Evolutionary conservation across 2,113 vertebrate genomes (phyloP), one percentile per base, ranked within the genome.

Genomic region (Herpetotheres cachinnans): DNA sequence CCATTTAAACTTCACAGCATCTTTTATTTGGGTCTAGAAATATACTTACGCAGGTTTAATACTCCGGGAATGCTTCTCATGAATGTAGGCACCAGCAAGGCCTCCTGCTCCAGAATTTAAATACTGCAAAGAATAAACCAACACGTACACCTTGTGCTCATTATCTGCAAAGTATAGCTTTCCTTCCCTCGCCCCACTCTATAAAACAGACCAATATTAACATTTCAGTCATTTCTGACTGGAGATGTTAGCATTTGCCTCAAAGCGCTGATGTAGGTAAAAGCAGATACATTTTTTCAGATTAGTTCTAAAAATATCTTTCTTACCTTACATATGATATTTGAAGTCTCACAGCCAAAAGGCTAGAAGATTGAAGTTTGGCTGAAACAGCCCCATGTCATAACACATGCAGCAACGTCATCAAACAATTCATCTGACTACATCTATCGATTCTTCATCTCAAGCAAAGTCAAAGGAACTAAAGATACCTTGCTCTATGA

Each of bases 41-140:
- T 7, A 46, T 95, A 99, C 99, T 99, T 96, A 99, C 99, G 92
- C 70, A 34, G 99, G 99, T 97, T 98, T 98, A 93, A 99, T 72
- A 8, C 90, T 98, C 77, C 95, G n/a, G 58, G 92, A 96, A 91
- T 99, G 99, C 29, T 99, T 99, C 95, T 99, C 98, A 34, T 99
- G 99, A 96, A 99, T 95, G 76, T 99, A 99, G 0, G 99, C 99
- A 65, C 97, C 99, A 16, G 98, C 99, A 0, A 99, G 82, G 34
- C 99, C 99, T 42, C 99, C 99, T 34, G 99, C 99, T 74, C 99
- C 99, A 30, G 99, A 98, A 91, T 99, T 99, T 74, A 99, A 82
- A 95, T 99, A 99, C 99, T 99, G 95, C 65, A 95, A 93, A 91
- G 61, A 89, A 96, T 34, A 96, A 88, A 96, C 59, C 87, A 86